phyloP scores from a whole-genome alignment of 2,888 invertebrate species.

The Harpalus rufipes region DNA sequence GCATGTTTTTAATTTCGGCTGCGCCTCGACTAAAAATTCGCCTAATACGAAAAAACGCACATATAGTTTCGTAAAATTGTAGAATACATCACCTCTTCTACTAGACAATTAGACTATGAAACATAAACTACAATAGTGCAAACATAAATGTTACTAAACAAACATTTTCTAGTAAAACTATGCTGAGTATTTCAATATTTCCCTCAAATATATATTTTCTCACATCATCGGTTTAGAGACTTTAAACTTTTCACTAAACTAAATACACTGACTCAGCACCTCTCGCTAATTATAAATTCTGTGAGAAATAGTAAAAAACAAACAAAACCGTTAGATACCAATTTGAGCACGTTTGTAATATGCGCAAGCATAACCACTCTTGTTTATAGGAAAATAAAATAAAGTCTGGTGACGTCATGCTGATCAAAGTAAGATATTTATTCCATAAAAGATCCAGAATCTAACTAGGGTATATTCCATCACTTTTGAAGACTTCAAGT shows the following conservation, averaged over 20 bases:
- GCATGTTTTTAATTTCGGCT: too few relatives aligned
- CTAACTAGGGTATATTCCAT: too few relatives aligned
- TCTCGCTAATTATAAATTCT: constrained; percentile 4
- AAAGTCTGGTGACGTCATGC: neutral
- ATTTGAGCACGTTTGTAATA: constrained; percentile 1
- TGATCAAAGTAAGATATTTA: too few relatives aligned
- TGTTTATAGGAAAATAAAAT: constrained; percentile 1
- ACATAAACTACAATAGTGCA: neutral
- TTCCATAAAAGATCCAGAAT: too few relatives aligned
- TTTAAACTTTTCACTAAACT: neutral
- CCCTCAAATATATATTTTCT: constrained; percentile 2
- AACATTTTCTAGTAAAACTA: neutral
- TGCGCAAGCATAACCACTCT: neutral
- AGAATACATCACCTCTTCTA: too few relatives aligned
- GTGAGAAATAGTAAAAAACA: constrained; percentile 1
- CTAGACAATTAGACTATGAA: neutral
- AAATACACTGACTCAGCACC: constrained; percentile 5
- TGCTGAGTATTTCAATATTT: neutral
- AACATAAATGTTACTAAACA: neutral
- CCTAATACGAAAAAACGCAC: neutral
- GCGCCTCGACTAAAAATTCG: too few relatives aligned
- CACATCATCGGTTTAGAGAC: neutral
- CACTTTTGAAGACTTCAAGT: too few relatives aligned
- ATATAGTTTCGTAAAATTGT: neutral
- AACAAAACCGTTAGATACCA: constrained; percentile 12